Percentiles rank a stretch among this genome's conserved stretches.
Evolutionary conservation across 1,140 invertebrate species (phyloP).

Genomic region (Sarcophaga peregrina): DNA sequence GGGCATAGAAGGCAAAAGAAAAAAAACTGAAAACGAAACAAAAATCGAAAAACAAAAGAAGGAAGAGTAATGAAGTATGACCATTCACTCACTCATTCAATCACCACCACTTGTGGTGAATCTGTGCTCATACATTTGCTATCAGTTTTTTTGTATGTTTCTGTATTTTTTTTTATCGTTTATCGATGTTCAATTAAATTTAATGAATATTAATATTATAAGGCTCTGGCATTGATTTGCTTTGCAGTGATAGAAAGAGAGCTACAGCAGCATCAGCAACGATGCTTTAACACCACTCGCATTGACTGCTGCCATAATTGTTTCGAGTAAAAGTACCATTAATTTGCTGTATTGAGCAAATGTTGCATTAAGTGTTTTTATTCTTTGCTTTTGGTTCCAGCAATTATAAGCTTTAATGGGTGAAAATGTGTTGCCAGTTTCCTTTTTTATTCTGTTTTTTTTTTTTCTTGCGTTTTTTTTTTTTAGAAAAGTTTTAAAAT

Average conservation of each 20-base stretch:
- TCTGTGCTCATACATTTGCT: not conserved
- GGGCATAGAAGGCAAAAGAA: no score
- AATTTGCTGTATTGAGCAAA: no score
- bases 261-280: no score
- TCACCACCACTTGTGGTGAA: conserved; percentile 22
- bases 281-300: no score
- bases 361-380: not conserved
- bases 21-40: not conserved
- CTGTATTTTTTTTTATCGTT: not conserved
- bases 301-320: no score
- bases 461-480: not conserved
- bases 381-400: not conserved
- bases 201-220: conserved; percentile 39
- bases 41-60: no score
- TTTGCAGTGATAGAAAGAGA: not conserved
- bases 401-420: conserved; percentile 37
- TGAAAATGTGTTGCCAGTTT: conserved; percentile 25
- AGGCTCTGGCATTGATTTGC: conserved; percentile 25
- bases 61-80: not conserved
- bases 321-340: no score
- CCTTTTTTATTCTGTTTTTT: not conserved
- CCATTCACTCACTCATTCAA: not conserved
- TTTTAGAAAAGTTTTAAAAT: no score
- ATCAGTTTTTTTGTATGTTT: not conserved
- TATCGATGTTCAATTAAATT: conserved; percentile 38